Evolutionary conservation across 2,888 invertebrate genomes (phyloP), one percentile per base, ranked within the genome.

Genomic region (Venustoraphidia nigricollis): DNA sequence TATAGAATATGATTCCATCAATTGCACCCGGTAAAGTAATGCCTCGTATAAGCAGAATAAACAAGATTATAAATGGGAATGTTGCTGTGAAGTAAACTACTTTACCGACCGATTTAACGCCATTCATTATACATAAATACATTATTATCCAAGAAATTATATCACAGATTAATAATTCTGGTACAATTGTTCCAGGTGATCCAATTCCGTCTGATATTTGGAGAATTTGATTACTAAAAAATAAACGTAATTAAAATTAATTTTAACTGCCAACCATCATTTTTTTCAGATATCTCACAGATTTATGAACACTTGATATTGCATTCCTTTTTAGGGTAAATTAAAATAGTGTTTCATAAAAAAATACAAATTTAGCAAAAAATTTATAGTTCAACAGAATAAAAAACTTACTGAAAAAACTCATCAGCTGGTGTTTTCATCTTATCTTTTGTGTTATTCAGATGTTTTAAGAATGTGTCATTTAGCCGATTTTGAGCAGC

Each of bases 41-140:
- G 8, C 89, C 89, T 40, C 89, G 75, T 50, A 87, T 63, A 51
- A 90, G 76, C 46, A 90, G 69, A 37, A 79, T 71, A 54, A 78
- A 71, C 9, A 91, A 70, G 53, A 90, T 78, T 44, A 83, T 57
- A 62, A 86, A 86, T 1, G 90, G 90, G 64, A 89, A 89, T 13
- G 83, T 72, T 1, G 90, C 91, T 0, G 91, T 91, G 61, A 92
- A 84, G 64, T 92, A 93, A 9, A 92, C 90, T 36, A 84, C 86
- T 73, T 88, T 89, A 60, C 88, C 88, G 34, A 88, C 83, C 65
- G 86, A 84, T 67, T 87, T 83, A 52, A 93, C 87, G 44, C 93
- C 91, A 56, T 85, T 84, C 67, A 82, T 81, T 53, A 91, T 84
- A 65, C 91, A 91, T 46, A 89, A 68, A 64, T 86, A 93, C 10